These are phyloP conservation scores for Trogon surrucura DNA, from an alignment of 2,113 vertebrate genomes.

Conservation along the genomic window DNA sequence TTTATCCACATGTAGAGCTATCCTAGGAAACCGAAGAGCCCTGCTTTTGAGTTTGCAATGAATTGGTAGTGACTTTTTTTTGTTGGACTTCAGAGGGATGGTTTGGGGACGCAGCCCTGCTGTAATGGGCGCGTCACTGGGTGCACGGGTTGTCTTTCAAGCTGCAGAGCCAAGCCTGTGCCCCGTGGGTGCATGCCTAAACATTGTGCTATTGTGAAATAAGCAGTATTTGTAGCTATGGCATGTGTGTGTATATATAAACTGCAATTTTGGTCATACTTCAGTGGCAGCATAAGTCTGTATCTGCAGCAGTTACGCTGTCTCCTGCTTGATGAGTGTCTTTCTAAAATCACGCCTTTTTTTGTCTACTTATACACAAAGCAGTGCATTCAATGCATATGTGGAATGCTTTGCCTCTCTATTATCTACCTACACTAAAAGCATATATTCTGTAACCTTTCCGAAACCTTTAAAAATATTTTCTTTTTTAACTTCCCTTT, in stretches of 20 bases:
- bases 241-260: fast-evolving
- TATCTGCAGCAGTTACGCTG: neutral
- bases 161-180: neutral
- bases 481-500: neutral
- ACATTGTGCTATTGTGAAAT: fast-evolving
- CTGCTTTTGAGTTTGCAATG: neutral
- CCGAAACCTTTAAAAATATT: neutral
- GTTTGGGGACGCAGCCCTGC: neutral
- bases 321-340: neutral
- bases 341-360: neutral
- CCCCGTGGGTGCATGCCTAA: fast-evolving
- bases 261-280: neutral
- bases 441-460: neutral
- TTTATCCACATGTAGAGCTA: neutral
- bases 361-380: neutral
- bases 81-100: neutral
- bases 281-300: neutral
- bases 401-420: neutral
- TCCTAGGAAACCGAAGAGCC: neutral
- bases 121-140: neutral
- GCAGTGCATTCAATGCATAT: neutral
- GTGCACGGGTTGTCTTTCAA: neutral
- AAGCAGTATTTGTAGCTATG: neutral
- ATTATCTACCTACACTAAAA: neutral
- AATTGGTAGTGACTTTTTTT: neutral